Evolutionary conservation across 1,140 invertebrate genomes (phyloP).

Genomic region (Aphelenchoides fujianensis): DNA sequence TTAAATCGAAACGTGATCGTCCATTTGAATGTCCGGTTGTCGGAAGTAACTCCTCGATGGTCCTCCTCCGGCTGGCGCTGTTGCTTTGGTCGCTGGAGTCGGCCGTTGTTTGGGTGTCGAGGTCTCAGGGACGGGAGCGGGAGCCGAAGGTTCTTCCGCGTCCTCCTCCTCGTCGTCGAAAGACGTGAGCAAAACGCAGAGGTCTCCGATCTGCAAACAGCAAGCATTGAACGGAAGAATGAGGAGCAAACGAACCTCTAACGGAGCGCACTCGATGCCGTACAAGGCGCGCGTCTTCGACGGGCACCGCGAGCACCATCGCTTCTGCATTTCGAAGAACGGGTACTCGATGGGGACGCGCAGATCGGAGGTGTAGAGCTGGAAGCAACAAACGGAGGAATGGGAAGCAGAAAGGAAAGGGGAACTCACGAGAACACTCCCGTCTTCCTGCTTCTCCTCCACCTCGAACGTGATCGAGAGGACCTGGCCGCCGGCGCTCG

Average conservation of each 20-base stretch:
- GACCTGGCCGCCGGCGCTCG: not conserved
- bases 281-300: not conserved
- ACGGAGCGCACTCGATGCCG: not conserved
- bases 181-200: not conserved
- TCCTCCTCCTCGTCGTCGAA: not conserved
- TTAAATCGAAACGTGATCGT: constrained; percentile 7
- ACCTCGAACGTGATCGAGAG: not conserved
- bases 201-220: constrained; percentile 1
- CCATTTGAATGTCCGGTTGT: not conserved
- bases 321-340: not conserved
- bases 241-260: not conserved
- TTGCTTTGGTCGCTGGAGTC: not conserved
- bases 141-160: not conserved
- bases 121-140: not conserved
- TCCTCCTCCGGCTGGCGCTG: not conserved
- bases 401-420: no score
- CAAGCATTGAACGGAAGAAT: not conserved
- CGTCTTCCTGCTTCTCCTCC: not conserved
- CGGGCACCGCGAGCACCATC: not conserved
- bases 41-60: not conserved
- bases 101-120: not conserved
- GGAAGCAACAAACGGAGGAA: not conserved
- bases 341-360: not conserved
- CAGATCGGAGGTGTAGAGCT: not conserved
- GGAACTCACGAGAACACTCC: no score